Conservation (phyloP, 2,797 vertebrate genomes). For the Apogon talboti region DNA sequence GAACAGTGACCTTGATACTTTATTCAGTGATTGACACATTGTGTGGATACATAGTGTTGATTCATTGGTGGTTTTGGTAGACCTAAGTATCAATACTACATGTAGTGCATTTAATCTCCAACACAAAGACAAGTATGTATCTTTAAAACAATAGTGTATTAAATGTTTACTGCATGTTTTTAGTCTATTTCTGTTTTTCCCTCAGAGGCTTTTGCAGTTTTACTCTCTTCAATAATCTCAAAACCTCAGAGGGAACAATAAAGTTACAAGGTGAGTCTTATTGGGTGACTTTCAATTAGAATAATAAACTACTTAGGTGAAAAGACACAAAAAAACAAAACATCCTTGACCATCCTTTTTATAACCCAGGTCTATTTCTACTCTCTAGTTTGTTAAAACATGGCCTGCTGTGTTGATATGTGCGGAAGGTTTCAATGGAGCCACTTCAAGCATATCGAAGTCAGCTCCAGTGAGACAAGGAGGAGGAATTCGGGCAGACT, state of each 20-base stretch:
- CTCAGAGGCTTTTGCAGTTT: constrained; percentile 9
- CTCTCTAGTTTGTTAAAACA: constrained; percentile 45
- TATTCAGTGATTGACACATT: too few relatives aligned
- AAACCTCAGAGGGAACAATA: constrained; percentile 40
- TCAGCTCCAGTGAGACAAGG: constrained; percentile 36
- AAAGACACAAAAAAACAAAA: constrained; percentile 13
- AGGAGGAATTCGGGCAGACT: constrained; percentile 39
- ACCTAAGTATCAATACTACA: too few relatives aligned
- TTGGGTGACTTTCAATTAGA: constrained; percentile 49
- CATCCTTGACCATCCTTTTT: constrained; percentile 38
- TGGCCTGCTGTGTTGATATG: constrained; percentile 51
- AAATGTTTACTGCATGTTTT: constrained; percentile 2
- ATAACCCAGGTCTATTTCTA: constrained; percentile 15
- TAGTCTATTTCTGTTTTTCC: constrained; percentile 13
- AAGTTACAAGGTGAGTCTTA: constrained; percentile 40
- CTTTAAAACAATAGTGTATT: not conserved
- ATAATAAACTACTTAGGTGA: constrained; percentile 28
- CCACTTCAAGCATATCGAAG: constrained; percentile 62
- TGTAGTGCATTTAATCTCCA: too few relatives aligned
- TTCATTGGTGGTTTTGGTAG: too few relatives aligned
- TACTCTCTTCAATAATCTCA: constrained; percentile 17
- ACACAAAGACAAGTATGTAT: not conserved
- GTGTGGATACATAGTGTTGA: too few relatives aligned
- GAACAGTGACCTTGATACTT: too few relatives aligned
- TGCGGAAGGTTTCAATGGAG: constrained; percentile 37